Base-by-base conservation (phyloP, 2,113 vertebrate species). In the Onychostoma macrolepis region DNA sequence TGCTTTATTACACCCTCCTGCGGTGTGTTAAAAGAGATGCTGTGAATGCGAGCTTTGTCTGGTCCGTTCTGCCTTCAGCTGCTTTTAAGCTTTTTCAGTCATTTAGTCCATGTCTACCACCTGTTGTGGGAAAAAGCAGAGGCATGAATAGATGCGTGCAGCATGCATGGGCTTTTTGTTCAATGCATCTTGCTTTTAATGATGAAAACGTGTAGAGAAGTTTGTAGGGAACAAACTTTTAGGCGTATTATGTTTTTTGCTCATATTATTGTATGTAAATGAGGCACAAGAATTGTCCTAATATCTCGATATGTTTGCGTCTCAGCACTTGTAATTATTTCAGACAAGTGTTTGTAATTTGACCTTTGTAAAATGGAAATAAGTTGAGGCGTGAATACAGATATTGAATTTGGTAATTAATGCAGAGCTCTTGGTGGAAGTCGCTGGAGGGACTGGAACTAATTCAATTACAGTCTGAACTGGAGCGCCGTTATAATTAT, bases 341-440 rank as follows among this genome's bases (percentile, higher is more conserved):
- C 89, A 86, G 86, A 84, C 82, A 93, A 94, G 91, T 91, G 92
- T 88, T 90, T 92, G 88, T 76, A 80, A 90, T 86, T 65, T 93
- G 92, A 94, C 92, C 91, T 94, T 94, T 93, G 89, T 87, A 81
- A 92, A 94, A 93, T 91, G 91, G 92, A 93, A 94, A 94, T 92
- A 93, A 94, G 92, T 92, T 90, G 89, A 92, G 89, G 92, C 90
- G 81, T 92, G 91, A 93, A 91, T 90, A 90, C 90, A 88, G 83
- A 94, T 94, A 93, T 94, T 94, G 93, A 93, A 94, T 93, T 93
- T 92, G 88, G 91, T 94, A 95, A 94, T 95, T 93, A 94, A 94
- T 93, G 90, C 93, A 91, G 91, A 87, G 82, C 94, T 94, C 91
- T 89, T 92, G 87, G 87, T 90, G 91, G 92, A 92, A 92, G 91